These are phyloP conservation scores for Drosophila kikkawai DNA, from an alignment of 1,140 invertebrate genomes.

Conservation along the genomic window DNA sequence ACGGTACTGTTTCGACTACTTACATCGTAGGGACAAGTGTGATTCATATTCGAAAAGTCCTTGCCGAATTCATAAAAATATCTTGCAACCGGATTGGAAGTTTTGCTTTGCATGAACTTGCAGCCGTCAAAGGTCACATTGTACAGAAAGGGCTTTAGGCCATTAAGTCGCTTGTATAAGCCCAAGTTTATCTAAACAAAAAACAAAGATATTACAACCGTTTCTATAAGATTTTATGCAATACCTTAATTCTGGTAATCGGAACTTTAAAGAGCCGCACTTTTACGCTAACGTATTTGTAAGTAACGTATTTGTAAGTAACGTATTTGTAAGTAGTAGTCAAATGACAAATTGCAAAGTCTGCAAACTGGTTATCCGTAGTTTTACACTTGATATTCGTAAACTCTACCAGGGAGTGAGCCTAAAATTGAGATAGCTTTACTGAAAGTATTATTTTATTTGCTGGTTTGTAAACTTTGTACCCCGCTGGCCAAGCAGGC, in stretches of 20 bases:
- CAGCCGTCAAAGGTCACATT: slow-evolving; percentile 3
- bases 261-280: not conserved
- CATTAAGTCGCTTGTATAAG: slow-evolving; percentile 4
- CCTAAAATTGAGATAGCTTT: not conserved
- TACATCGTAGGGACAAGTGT: slow-evolving; percentile 19
- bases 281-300: not conserved
- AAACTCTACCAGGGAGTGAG: not conserved
- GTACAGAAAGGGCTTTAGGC: slow-evolving; percentile 14
- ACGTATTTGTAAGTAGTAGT: too few relatives aligned
- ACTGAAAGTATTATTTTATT: not conserved
- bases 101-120: slow-evolving; percentile 1
- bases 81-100: not conserved
- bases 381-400: slow-evolving; percentile 2
- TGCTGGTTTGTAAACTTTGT: not conserved
- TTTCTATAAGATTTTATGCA: not conserved
- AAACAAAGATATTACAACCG: too few relatives aligned
- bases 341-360: not conserved
- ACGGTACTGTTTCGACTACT: not conserved
- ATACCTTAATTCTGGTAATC: not conserved
- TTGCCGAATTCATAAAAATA: slow-evolving; percentile 5
- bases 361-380: not conserved
- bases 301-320: too few relatives aligned
- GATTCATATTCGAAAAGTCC: slow-evolving; percentile 9
- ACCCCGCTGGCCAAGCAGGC: not conserved
- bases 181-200: slow-evolving; percentile 1